phyloP scores from a whole-genome alignment of 2,113 vertebrate genomes.

The Telmatochromis sp. region DNA sequence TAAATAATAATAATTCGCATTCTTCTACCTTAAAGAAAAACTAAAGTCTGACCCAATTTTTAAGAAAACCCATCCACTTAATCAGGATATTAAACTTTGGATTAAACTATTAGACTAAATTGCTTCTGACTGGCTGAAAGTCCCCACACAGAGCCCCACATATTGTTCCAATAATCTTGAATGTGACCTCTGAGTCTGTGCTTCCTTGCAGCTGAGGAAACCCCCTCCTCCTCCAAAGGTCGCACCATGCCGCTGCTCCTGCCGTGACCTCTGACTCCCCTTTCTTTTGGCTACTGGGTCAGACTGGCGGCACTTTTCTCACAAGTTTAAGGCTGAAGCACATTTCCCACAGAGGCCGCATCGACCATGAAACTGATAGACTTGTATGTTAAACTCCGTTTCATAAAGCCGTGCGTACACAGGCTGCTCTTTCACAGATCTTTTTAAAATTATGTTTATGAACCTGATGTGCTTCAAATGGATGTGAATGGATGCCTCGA shows the following conservation, averaged over 20 bases:
- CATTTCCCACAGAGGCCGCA: neutral
- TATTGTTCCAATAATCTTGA: conserved; percentile 21
- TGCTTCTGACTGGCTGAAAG: neutral
- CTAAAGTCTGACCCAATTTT: neutral
- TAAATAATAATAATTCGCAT: neutral
- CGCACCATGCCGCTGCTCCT: neutral
- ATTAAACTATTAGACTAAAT: neutral
- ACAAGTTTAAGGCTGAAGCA: neutral
- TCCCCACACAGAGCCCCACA: neutral
- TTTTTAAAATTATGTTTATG: neutral
- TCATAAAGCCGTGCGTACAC: neutral
- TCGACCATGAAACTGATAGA: neutral
- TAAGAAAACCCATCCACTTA: neutral
- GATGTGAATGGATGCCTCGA: neutral
- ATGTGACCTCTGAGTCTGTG: conserved; percentile 13
- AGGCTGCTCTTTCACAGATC: neutral
- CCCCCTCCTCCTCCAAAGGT: neutral
- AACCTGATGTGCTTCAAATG: neutral
- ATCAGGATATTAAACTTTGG: neutral
- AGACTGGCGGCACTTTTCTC: neutral
- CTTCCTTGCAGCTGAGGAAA: neutral
- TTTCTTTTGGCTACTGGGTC: neutral
- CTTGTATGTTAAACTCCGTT: neutral
- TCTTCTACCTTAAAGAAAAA: neutral
- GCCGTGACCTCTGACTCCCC: conserved; percentile 8